phyloP scores from a whole-genome alignment of 2,113 vertebrate species.

The Chlorocebus sabaeus region DNA sequence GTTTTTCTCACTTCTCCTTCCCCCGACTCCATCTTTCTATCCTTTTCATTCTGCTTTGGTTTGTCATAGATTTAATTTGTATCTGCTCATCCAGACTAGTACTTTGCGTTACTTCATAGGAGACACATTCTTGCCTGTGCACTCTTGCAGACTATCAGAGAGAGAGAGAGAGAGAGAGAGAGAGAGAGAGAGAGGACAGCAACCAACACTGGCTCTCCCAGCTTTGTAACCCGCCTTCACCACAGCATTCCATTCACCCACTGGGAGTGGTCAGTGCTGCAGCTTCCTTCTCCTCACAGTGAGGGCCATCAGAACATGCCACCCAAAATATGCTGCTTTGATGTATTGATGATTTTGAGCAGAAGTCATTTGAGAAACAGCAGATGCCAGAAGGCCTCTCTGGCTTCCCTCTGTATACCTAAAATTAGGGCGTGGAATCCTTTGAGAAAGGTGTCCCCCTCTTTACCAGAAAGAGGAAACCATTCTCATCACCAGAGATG shows the following conservation, averaged over 20 bases:
- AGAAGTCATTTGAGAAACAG: background rate
- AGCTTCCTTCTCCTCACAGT: no score
- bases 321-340: no score
- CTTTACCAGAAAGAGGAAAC: background rate
- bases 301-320: background rate
- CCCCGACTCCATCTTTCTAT: background rate
- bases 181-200: no score
- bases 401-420: background rate
- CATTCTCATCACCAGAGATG: background rate
- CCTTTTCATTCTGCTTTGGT: background rate
- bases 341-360: background rate
- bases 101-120: background rate
- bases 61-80: background rate
- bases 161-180: no score
- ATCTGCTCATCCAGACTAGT: background rate
- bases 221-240: no score
- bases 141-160: background rate
- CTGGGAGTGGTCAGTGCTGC: background rate
- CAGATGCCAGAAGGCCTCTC: background rate
- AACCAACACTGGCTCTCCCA: no score
- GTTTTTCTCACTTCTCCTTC: background rate
- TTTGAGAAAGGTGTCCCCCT: background rate
- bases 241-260: background rate
- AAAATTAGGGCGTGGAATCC: background rate
- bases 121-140: background rate